phyloP scores from a whole-genome alignment of 2,113 vertebrate species.

The Cynopterus brachyotis region DNA sequence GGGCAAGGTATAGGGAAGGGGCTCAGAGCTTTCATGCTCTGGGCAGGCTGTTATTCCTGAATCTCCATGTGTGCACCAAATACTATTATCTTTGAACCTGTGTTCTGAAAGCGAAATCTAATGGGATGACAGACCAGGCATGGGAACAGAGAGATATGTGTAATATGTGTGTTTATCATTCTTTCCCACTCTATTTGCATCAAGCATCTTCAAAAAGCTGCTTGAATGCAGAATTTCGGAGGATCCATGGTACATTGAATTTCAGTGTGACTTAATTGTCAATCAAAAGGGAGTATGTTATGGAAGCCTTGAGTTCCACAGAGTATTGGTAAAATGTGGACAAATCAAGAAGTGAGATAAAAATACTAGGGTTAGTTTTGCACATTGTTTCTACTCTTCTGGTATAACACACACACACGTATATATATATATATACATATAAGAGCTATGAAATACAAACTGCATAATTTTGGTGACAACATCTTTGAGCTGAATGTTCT shows the following conservation, averaged over 20 bases:
- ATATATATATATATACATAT: no score
- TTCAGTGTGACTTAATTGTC: not conserved
- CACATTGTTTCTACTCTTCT: not conserved
- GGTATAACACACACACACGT: not conserved
- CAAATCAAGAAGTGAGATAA: not conserved
- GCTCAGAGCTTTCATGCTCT: not conserved
- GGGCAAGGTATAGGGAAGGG: not conserved
- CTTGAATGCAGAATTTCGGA: not conserved
- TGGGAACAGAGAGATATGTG: not conserved
- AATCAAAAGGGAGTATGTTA: not conserved
- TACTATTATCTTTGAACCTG: not conserved
- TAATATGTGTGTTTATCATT: not conserved
- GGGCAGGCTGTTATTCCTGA: no score
- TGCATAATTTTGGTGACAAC: not conserved
- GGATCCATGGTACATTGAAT: not conserved
- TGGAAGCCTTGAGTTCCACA: not conserved
- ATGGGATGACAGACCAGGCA: not conserved
- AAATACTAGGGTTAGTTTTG: not conserved
- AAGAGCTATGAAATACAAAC: not conserved
- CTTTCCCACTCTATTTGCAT: not conserved
- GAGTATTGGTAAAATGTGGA: not conserved
- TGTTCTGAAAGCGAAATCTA: not conserved
- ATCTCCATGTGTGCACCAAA: not conserved
- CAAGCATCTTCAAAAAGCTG: not conserved
- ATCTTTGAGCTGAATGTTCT: not conserved